Base-by-base conservation (phyloP, 2,113 vertebrate genomes). In the Xerus inauris region DNA sequence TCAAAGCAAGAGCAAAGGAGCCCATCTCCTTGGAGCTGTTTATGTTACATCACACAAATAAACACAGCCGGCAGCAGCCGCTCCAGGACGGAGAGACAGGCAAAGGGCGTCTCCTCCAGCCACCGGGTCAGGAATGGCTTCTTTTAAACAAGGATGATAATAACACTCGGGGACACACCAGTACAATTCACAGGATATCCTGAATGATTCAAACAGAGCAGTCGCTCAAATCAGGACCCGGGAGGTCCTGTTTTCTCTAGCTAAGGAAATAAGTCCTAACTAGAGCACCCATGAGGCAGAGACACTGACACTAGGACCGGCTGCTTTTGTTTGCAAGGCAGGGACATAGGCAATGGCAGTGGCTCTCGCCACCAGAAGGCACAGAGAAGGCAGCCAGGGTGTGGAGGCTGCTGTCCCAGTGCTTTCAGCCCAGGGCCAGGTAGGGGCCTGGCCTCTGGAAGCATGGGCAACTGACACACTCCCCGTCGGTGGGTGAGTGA, bases 1-100 rank as follows among this genome's bases (percentile, higher is more conserved):
- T 91, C 22, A 76, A 80, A 92, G 94, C 95, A 87, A 82, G 75
- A 89, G 94, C 42, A 8, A 35, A 77, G 62, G 69, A 76, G 85
- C 84, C 65, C 86, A 94, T 97, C 97, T 98, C 97, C 97, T 97
- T 96, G 97, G 96, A 97, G 94, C 86, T 98, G 97, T 98, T 97
- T 96, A 57, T 91, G n/a, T 94, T 89, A 84, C 95, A 59, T 96
- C 97, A 98, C 81, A 91, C 97, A 96, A 95, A 97, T 69, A 96
- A 95, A 95, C 97, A 91, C 62, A 42, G 79, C 88, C 76, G 64
- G 13, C 86, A 81, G 94, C 79, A 93, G 97, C 89, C 16, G 45
- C 30, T 65, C 47, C 76, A 42, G 95, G 26, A 32, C 57, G 10
- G 67, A 54, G 51, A 64, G 87, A 85, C 97, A 84, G 0, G 13